Evolutionary conservation across 2,888 invertebrate genomes (phyloP).

Genomic region (Leptogaster cylindrica): DNA sequence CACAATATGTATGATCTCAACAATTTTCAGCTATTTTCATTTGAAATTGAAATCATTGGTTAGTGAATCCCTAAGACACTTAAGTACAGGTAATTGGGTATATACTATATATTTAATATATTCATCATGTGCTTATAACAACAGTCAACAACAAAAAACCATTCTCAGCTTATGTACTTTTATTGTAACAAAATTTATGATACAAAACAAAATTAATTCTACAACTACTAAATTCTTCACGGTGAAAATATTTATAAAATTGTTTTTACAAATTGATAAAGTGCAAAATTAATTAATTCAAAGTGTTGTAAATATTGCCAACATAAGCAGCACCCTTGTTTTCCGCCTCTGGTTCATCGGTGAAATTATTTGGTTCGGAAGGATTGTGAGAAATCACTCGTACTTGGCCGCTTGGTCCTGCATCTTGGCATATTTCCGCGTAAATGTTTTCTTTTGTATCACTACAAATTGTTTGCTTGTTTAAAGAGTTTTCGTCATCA

Average conservation of each 20-base stretch:
- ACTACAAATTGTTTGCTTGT: no score
- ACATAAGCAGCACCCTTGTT: conserved; percentile 44
- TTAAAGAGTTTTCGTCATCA: conserved; percentile 25
- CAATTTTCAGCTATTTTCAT: no score
- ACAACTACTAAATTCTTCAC: neutral
- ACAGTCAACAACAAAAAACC: no score
- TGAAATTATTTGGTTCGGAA: conserved; percentile 39
- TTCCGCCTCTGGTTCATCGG: neutral
- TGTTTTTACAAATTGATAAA: neutral
- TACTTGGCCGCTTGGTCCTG: conserved; percentile 57
- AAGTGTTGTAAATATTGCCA: conserved; percentile 62
- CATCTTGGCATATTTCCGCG: conserved; percentile 69
- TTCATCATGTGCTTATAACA: no score
- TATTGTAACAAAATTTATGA: conserved; percentile 1
- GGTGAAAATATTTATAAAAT: conserved; percentile 7
- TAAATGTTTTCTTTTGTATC: conserved; percentile 71
- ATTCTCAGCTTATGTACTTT: no score
- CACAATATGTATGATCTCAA: no score
- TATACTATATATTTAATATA: no score
- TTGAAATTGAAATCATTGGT: no score
- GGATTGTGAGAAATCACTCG: conserved; percentile 55
- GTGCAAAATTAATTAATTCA: conserved; percentile 58
- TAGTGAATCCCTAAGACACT: no score
- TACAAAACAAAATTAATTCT: conserved; percentile 30
- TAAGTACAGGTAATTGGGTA: no score